These are phyloP conservation scores for Pseudochirops corinnae DNA, from an alignment of 2,797 vertebrate genomes.

Conservation along the genomic window DNA sequence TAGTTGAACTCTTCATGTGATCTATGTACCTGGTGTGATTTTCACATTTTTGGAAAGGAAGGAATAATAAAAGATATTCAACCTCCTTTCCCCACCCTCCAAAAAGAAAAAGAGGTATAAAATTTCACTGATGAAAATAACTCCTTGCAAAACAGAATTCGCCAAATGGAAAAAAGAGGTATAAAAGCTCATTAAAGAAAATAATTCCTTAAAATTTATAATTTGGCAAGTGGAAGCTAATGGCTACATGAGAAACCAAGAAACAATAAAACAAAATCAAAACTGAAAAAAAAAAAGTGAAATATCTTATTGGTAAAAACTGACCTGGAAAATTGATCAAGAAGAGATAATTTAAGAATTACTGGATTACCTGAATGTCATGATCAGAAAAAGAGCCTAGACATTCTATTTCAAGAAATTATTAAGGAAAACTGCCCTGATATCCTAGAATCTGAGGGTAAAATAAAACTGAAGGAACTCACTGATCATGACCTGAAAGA, in stretches of 20 bases:
- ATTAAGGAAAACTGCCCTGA: neutral
- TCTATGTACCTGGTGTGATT: conserved; percentile 26
- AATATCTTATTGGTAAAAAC: neutral
- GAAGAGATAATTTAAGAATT: neutral
- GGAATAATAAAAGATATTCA: conserved; percentile 58
- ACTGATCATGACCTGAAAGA: neutral
- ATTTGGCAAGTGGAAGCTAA: neutral
- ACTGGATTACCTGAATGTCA: neutral
- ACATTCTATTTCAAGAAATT: neutral
- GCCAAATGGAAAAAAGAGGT: neutral
- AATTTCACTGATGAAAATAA: neutral
- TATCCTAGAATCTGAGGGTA: too few species aligned
- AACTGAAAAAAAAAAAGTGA: neutral
- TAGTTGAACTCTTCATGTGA: conserved; percentile 45
- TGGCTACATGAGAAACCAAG: neutral
- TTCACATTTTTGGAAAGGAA: conserved; percentile 40
- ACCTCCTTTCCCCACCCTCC: neutral
- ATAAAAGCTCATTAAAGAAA: neutral
- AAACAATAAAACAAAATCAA: neutral
- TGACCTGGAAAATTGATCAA: neutral
- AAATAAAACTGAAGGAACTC: neutral
- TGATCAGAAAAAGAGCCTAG: neutral
- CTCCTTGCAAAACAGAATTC: neutral
- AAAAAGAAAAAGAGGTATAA: neutral
- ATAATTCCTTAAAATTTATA: neutral